Conservation (phyloP, 2,797 vertebrate species). For the Echeneis naucrates region DNA sequence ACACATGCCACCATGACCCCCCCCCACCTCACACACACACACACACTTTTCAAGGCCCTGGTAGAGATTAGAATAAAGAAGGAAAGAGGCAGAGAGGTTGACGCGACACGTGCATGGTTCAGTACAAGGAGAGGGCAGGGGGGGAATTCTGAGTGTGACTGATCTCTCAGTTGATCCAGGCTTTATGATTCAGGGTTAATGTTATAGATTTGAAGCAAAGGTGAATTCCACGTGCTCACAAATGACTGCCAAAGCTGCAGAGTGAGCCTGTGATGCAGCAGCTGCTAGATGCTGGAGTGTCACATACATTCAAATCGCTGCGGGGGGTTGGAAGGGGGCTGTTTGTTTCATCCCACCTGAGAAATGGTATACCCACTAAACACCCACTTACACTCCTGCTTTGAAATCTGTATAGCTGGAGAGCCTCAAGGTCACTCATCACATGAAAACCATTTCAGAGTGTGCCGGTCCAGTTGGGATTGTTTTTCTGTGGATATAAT, state of each 20-base stretch:
- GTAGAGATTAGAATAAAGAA: slow-evolving; percentile 53
- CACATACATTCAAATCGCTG: neutral
- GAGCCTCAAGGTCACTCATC: slow-evolving; percentile 71
- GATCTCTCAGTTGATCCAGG: slow-evolving; percentile 34
- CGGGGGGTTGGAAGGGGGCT: neutral
- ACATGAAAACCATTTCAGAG: slow-evolving; percentile 35
- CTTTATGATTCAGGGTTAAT: slow-evolving; percentile 65
- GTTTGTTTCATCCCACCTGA: slow-evolving; percentile 7
- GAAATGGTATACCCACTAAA: slow-evolving; percentile 5
- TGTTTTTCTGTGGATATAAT: slow-evolving; percentile 75
- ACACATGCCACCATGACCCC: neutral
- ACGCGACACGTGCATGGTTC: slow-evolving; percentile 46
- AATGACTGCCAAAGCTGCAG: slow-evolving; percentile 15
- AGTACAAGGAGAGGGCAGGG: slow-evolving; percentile 72
- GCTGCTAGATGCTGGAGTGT: neutral
- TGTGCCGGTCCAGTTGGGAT: slow-evolving; percentile 33
- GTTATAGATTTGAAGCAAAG: slow-evolving; percentile 35
- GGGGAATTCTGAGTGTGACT: slow-evolving; percentile 40
- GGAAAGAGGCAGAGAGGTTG: slow-evolving; percentile 34
- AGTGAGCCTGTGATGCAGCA: slow-evolving; percentile 6
- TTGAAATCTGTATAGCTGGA: neutral
- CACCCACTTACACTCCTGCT: neutral
- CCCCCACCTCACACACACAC: neutral
- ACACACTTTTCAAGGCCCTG: slow-evolving; percentile 60
- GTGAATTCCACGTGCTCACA: slow-evolving; percentile 20